These are phyloP conservation scores for Denticeps clupeoides DNA, from an alignment of 2,797 vertebrate genomes.

Conservation along the genomic window DNA sequence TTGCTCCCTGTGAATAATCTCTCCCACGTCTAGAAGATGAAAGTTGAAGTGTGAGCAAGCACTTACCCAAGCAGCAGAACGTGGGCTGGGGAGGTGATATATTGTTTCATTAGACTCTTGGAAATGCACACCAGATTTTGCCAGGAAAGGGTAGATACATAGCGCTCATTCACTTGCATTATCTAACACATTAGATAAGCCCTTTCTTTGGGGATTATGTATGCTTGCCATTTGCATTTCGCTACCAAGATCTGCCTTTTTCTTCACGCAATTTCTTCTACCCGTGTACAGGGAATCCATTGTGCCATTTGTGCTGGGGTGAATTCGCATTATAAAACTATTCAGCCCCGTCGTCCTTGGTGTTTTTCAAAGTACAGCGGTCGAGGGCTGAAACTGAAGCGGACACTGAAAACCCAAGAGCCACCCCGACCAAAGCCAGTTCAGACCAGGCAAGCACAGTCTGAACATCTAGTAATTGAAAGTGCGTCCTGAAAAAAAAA, in stretches of 20 bases:
- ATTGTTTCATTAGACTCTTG: slow-evolving; percentile 29
- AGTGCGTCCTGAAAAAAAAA: too few species aligned
- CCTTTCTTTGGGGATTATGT: not conserved
- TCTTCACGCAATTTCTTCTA: not conserved
- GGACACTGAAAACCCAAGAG: too few species aligned
- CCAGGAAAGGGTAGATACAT: slow-evolving; percentile 4
- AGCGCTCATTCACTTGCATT: slow-evolving; percentile 22
- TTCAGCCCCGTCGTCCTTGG: too few species aligned
- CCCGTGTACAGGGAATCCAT: not conserved
- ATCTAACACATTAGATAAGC: slow-evolving; percentile 25
- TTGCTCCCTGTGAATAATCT: slow-evolving; percentile 25
- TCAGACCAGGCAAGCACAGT: too few species aligned
- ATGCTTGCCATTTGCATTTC: slow-evolving; percentile 12
- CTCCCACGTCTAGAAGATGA: slow-evolving; percentile 26
- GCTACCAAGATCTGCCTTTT: not conserved
- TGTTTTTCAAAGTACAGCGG: too few species aligned
- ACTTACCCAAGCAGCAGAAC: slow-evolving; percentile 5
- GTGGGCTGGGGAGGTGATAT: slow-evolving; percentile 26
- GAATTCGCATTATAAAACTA: too few species aligned
- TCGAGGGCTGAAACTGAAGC: too few species aligned
- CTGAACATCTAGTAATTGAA: too few species aligned
- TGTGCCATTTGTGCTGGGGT: not conserved
- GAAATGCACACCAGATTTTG: slow-evolving; percentile 18
- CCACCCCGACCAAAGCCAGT: too few species aligned
- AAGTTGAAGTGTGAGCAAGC: slow-evolving; percentile 24